Conservation (phyloP, 2,113 vertebrate genomes). For the Toxotes chatareus region DNA sequence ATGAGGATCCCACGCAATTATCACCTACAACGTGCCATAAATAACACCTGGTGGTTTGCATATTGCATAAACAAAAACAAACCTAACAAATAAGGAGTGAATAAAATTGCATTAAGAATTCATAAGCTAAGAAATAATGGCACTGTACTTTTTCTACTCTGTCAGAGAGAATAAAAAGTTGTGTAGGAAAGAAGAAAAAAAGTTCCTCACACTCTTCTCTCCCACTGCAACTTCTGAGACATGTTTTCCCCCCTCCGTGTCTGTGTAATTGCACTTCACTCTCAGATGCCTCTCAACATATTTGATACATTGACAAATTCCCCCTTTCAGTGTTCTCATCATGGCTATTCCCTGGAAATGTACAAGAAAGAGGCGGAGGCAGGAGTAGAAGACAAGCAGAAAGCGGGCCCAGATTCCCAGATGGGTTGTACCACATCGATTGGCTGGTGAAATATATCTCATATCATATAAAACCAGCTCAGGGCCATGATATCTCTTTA, state of each 20-base stretch:
- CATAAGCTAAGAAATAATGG: slow-evolving; percentile 27
- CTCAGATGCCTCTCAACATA: slow-evolving; percentile 77
- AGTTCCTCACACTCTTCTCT: slow-evolving; percentile 47
- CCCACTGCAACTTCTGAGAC: slow-evolving; percentile 61
- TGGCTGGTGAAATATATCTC: slow-evolving; percentile 82
- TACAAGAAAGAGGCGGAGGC: slow-evolving; percentile 72
- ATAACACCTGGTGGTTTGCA: slow-evolving; percentile 59
- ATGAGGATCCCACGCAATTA: slow-evolving; percentile 60
- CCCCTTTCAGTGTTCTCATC: slow-evolving; percentile 75
- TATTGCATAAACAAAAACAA: slow-evolving; percentile 63
- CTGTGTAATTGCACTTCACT: slow-evolving; percentile 79
- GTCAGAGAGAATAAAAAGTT: slow-evolving; percentile 63
- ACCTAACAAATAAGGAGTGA: slow-evolving; percentile 33
- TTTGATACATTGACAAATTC: slow-evolving; percentile 81
- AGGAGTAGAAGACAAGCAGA: slow-evolving; percentile 68
- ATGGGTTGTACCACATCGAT: slow-evolving; percentile 80
- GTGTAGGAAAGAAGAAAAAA: slow-evolving; percentile 31
- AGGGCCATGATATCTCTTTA: slow-evolving; percentile 66
- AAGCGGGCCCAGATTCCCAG: slow-evolving; percentile 63
- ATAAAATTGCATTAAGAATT: slow-evolving; percentile 50
- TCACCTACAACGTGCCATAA: slow-evolving; percentile 38
- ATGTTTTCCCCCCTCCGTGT: slow-evolving; percentile 52
- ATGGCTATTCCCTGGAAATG: slow-evolving; percentile 75
- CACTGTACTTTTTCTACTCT: slow-evolving; percentile 1
- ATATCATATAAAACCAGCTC: slow-evolving; percentile 76